Evolutionary conservation across 1,140 invertebrate species (phyloP).

Genomic region (Aphelenchoides besseyi): DNA sequence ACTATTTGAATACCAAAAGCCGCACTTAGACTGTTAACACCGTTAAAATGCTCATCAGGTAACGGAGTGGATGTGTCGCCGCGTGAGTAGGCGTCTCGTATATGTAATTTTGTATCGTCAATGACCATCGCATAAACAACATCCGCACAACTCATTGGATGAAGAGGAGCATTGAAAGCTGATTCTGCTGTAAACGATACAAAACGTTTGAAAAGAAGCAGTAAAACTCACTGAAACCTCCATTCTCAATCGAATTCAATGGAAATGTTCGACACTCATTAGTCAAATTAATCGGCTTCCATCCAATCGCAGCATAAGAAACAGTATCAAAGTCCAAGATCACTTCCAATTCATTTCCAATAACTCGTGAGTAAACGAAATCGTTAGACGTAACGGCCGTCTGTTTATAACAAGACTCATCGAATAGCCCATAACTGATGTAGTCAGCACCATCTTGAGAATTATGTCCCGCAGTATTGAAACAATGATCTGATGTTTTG

Average conservation of each 20-base stretch:
- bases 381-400: neutral
- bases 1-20: conserved; percentile 15
- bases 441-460: neutral
- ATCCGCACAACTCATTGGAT: neutral
- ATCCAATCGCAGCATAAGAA: conserved; percentile 1
- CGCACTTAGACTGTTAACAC: neutral
- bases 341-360: neutral
- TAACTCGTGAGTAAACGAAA: conserved; percentile 15
- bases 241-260: neutral
- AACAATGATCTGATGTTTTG: neutral
- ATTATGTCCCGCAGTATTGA: conserved; percentile 2
- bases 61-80: conserved; percentile 1
- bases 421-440: conserved; percentile 16
- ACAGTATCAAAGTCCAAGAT: conserved; percentile 13
- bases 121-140: neutral
- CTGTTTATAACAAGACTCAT: conserved; percentile 17
- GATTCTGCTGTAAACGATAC: conserved; percentile 4
- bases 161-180: neutral
- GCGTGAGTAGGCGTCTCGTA: conserved; percentile 12
- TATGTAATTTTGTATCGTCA: neutral
- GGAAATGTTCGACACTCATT: conserved; percentile 18
- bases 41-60: conserved; percentile 2
- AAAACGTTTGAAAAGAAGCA: conserved; percentile 7
- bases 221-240: neutral
- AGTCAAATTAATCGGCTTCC: neutral